A percentile compares a stretch with the other conserved stretches of the same genome.
These are phyloP conservation scores for Pipistrellus pipistrellus DNA, from an alignment of 2,797 vertebrate genomes.

Conservation along the genomic window DNA sequence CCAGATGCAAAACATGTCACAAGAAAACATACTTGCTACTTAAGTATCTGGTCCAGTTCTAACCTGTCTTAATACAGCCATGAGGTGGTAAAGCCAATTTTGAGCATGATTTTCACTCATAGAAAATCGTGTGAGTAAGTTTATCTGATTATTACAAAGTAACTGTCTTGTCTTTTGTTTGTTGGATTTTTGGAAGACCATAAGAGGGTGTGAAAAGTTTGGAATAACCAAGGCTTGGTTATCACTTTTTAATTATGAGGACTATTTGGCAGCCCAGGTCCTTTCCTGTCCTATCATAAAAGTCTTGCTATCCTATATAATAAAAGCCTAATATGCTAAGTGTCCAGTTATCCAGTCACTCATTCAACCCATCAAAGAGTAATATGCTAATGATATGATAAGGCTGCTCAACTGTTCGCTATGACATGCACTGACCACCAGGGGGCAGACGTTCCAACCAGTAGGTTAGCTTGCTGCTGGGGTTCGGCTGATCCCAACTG, in stretches of 20 bases:
- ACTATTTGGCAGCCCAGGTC: background rate
- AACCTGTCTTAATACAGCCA: constrained; percentile 55
- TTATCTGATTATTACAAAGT: constrained; percentile 54
- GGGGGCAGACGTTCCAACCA: no score
- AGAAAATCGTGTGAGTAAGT: constrained; percentile 27
- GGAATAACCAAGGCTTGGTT: constrained; percentile 19
- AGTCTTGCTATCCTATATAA: background rate
- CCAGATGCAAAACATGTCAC: constrained; percentile 29
- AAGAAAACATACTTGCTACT: constrained; percentile 19
- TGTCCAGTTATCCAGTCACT: no score
- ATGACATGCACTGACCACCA: no score
- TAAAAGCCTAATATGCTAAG: no score
- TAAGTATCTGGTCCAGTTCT: background rate
- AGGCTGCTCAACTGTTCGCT: no score
- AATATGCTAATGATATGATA: no score
- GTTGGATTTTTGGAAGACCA: background rate
- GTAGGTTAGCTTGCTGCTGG: no score
- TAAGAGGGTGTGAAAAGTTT: constrained; percentile 48
- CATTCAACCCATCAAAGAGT: no score
- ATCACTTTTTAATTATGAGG: constrained; percentile 54
- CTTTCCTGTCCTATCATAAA: background rate
- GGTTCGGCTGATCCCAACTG: no score
- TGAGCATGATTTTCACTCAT: constrained; percentile 52
- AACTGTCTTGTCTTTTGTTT: background rate
- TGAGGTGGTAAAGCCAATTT: constrained; percentile 59